Percentiles rank a stretch among this genome's conserved stretches.
These are phyloP conservation scores for Meriones unguiculatus DNA, from an alignment of 2,113 vertebrate genomes.

Conservation along the genomic window DNA sequence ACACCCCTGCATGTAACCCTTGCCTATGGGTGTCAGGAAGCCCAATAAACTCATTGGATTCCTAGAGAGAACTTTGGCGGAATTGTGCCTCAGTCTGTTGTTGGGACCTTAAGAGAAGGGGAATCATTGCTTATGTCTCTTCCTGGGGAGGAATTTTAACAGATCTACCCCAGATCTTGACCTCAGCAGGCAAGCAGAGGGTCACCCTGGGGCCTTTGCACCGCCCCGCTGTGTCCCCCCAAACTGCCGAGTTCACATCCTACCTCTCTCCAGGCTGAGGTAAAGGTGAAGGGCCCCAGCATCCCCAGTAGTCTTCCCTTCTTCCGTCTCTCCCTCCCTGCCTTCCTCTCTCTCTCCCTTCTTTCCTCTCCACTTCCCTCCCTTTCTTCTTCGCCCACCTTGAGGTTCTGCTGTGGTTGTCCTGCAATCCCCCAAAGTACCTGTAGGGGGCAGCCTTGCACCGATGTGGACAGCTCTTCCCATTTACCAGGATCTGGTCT, in stretches of 20 bases:
- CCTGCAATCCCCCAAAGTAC: background rate
- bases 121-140: background rate
- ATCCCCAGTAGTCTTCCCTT: background rate
- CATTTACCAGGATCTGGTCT: background rate
- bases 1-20: background rate
- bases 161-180: background rate
- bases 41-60: background rate
- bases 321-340: background rate
- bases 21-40: background rate
- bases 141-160: background rate
- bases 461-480: background rate
- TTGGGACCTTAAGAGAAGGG: background rate
- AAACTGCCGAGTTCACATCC: background rate
- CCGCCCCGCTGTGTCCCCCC: background rate
- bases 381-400: background rate
- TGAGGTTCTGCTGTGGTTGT: background rate
- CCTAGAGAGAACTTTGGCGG: background rate
- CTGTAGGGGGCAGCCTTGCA: background rate
- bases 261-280: background rate
- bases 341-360: background rate
- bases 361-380: accelerated
- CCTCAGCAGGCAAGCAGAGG: background rate
- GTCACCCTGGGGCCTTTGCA: background rate
- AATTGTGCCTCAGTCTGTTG: background rate
- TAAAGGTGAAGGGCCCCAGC: background rate